Conservation (phyloP, 2,113 vertebrate genomes). For the Chloropsis cyanopogon region DNA sequence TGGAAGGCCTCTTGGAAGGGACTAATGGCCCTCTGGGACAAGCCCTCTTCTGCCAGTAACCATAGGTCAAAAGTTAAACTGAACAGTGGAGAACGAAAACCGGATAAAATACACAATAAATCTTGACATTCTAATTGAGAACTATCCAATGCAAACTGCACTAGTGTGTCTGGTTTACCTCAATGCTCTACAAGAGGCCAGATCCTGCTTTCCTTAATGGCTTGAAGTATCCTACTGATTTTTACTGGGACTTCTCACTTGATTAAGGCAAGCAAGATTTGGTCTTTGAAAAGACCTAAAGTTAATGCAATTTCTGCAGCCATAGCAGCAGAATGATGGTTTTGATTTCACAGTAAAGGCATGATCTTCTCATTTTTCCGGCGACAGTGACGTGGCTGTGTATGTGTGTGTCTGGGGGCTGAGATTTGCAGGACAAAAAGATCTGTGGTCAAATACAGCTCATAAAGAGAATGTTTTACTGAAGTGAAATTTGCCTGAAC, state of each 20-base stretch:
- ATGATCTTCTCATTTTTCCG: constrained; percentile 24
- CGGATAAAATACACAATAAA: constrained; percentile 56
- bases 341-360: constrained; percentile 25
- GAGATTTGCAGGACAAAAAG: constrained; percentile 19
- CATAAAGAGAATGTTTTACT: not conserved
- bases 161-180: constrained; percentile 49
- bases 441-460: constrained; percentile 14
- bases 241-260: not conserved
- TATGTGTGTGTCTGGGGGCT: not conserved
- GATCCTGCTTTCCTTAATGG: not conserved
- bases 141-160: constrained; percentile 49
- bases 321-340: not conserved
- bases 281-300: not conserved
- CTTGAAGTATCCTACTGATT: not conserved
- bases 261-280: not conserved
- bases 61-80: constrained; percentile 56
- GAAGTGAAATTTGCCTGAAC: not conserved
- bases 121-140: constrained; percentile 64
- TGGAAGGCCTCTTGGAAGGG: constrained; percentile 27
- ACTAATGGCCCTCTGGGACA: constrained; percentile 44
- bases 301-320: not conserved
- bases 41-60: constrained; percentile 47
- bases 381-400: not conserved
- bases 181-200: not conserved
- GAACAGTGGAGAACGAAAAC: constrained; percentile 41